Base-by-base conservation (phyloP, 2,113 vertebrate species). In the Nematolebias whitei region DNA sequence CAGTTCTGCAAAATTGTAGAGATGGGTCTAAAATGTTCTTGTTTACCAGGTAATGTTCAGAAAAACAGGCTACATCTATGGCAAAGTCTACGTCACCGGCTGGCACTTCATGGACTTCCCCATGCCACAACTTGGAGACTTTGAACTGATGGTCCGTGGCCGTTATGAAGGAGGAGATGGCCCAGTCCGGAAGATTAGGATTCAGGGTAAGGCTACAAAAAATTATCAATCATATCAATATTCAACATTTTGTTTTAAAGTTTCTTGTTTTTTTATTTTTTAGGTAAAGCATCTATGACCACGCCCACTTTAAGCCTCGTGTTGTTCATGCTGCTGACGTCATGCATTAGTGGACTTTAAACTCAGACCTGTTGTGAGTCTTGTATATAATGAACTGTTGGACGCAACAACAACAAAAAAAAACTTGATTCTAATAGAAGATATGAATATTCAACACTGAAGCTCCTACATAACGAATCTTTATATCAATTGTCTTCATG, bases 81-180 rank as follows among this genome's bases (percentile, higher is more conserved):
- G 97, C 39, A 95, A 94, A 40, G 87, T 99, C 70, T 97, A 95
- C 87, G 93, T 95, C 60, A 99, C 98, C 15, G 95, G 95, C 19
- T 95, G 93, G 78, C 96, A 99, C 87, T 97, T 95, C 56, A 96
- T 99, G 85, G 95, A 98, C 65, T 92, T 99, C 64, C 96, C 97
- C 52, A 94, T 96, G 83, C 97, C 95, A 67, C 93, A 93, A 52
- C 87, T 95, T 0, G 96, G 96, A 32, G 95, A 98, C 85, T 98
- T 94, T 38, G 89, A 98, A 68, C 91, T 99, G 35, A 95, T 99
- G 86, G 95, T 99, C 38, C 93, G 97, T 15, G 96, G 96, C 16
- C 95, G 96, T 80, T 96, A 96, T 68, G 95, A 98, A 82, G 98
- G 98, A 50, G 98, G 98, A 80, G 98, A 99, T 63, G 98, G 98